These are phyloP conservation scores for Hydra vulgaris DNA, from an alignment of 30 jellyfish, hydroid and myxozoan species.

Conservation along the genomic window DNA sequence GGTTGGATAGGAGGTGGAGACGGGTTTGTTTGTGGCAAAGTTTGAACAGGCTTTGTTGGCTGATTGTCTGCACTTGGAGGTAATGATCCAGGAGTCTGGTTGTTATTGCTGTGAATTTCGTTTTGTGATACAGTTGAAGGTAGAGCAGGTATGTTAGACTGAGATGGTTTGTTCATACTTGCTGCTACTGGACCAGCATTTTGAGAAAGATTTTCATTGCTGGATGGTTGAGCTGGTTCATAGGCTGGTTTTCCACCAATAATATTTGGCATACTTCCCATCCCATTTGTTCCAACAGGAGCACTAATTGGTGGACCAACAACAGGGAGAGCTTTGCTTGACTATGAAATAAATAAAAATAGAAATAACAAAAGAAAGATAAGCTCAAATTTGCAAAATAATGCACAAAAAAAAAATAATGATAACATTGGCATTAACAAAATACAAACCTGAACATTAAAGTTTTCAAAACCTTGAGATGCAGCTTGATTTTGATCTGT, in stretches of 20 bases:
- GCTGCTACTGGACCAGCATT: neutral
- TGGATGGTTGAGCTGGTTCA: neutral
- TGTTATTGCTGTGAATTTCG: neutral
- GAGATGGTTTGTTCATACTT: neutral
- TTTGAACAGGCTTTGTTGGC: too few relatives aligned
- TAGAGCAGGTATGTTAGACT: neutral
- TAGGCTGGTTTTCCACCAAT: conserved; percentile 19
- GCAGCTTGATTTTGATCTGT: neutral
- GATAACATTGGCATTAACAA: neutral
- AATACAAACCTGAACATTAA: neutral
- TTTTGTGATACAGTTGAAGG: neutral
- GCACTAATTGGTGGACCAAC: conserved; percentile 18
- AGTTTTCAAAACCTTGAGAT: neutral
- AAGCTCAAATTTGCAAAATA: too few relatives aligned
- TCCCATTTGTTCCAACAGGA: neutral
- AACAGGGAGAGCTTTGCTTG: neutral
- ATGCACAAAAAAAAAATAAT: neutral
- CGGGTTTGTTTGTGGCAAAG: conserved; percentile 3
- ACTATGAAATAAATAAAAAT: neutral
- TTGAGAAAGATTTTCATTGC: conserved; percentile 4
- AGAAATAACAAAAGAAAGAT: too few relatives aligned
- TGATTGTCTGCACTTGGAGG: neutral
- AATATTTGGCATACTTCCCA: conserved; percentile 17
- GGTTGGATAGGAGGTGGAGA: neutral
- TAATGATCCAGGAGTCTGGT: neutral